Base-by-base conservation (phyloP, 2,113 vertebrate species). In the Parus major region DNA sequence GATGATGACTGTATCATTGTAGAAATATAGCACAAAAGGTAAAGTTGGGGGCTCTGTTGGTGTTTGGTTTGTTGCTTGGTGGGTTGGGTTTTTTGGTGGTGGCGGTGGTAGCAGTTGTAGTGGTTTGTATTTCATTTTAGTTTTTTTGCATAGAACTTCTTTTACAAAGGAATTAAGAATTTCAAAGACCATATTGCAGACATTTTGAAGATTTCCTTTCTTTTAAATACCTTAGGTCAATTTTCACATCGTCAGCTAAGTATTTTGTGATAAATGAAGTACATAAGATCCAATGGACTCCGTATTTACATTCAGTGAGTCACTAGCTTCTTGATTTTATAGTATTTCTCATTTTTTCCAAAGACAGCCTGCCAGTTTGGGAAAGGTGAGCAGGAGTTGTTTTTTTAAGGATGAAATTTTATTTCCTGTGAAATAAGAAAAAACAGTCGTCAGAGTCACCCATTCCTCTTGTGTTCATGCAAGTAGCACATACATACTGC, bases 31-130 rank as follows among this genome's bases (percentile, higher is more conserved):
- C 5, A 36, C 31, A 85, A 88, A 82, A 56, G 2, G 7, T 22
- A 28, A 59, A 64, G 10, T 24, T 24, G 13, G 31, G 3, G 5
- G 7, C 39, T 52, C 28, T 39, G 39, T 44, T n/a, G 9, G 5
- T 78, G 8, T 65, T 50, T 57, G 22, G 5, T 65, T 65, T 57
- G 5, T 16, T 81, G 22, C 33, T 86, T 53, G 52, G 22, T 23
- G 36, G 5, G 6, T 36, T 64, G 18, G 17, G 4, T 2, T 56
- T 64, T 44, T 56, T 27, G 20, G 16, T 33, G 33, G 17, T 44
- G 27, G 5, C 15, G 9, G 52, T 0, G 0, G 7, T 9, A 42
- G 42, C 42, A 6, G 42, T 42, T 42, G 42, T 25, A 27, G 11
- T 16, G 4, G 5, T 3, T 33, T 21, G 47, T 46, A 1, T 17